Percentiles rank a stretch among this genome's conserved stretches.
phyloP scores from a whole-genome alignment of 1,140 invertebrate species.

The Marisa cornuarietis region DNA sequence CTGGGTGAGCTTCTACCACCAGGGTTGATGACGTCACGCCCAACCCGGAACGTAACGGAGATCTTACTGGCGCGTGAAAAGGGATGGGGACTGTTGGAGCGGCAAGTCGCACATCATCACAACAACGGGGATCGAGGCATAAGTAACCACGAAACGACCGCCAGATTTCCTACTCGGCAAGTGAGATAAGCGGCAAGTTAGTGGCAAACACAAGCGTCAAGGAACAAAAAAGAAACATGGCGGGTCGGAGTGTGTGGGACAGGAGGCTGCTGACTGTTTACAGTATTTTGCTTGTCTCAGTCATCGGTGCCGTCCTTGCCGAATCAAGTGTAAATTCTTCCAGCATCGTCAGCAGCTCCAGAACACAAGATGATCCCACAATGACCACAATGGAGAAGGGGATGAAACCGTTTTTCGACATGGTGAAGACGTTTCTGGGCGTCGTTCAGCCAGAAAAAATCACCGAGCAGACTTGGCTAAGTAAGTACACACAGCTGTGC shows the following conservation, averaged over 20 bases:
- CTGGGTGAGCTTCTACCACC: too few relatives aligned
- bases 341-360: background rate
- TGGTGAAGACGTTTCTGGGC: conserved; percentile 44
- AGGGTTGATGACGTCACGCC: conserved; percentile 5
- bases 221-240: too few relatives aligned
- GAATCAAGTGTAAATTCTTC: conserved; percentile 5
- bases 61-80: background rate
- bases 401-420: conserved; percentile 40
- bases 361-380: background rate
- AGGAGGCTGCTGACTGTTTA: background rate
- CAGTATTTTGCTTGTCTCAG: background rate
- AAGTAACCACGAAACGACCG: too few relatives aligned
- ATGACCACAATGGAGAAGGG: conserved; percentile 39
- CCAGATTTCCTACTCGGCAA: too few relatives aligned
- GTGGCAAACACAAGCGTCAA: too few relatives aligned
- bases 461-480: conserved; percentile 28
- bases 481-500: conserved; percentile 17
- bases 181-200: too few relatives aligned
- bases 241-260: too few relatives aligned
- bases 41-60: conserved; percentile 18
- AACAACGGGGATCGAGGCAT: too few relatives aligned
- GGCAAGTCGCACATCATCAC: too few relatives aligned
- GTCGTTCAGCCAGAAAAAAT: conserved; percentile 31
- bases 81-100: background rate
- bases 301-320: background rate